Conservation (phyloP, 2,113 vertebrate species). For the Ahaetulla prasina region DNA sequence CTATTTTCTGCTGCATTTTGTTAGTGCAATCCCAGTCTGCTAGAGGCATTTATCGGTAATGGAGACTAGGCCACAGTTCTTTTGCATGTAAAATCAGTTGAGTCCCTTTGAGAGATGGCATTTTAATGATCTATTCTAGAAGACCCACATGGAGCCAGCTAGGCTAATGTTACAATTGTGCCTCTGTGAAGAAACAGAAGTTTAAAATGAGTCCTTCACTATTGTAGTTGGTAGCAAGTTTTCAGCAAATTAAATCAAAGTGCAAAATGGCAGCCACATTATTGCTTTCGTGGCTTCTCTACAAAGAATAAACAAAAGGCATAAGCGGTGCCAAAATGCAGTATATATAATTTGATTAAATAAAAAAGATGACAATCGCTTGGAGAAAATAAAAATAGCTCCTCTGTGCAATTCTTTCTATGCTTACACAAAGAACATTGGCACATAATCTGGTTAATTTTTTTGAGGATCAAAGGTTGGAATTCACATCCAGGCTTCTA, state of each 20-base stretch:
- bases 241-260: neutral
- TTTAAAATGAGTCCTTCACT: neutral
- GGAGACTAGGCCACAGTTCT: neutral
- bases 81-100: neutral
- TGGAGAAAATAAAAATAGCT: neutral
- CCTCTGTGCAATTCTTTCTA: neutral
- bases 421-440: neutral
- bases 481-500: neutral
- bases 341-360: conserved; percentile 4
- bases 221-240: neutral
- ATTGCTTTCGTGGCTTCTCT: neutral
- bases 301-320: neutral
- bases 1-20: neutral
- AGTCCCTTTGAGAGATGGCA: neutral
- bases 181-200: neutral
- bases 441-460: neutral
- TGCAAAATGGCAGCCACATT: neutral
- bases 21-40: neutral
- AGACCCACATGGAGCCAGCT: neutral
- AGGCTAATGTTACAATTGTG: neutral
- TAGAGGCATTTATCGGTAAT: neutral
- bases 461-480: neutral
- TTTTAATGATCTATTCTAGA: neutral
- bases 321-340: neutral
- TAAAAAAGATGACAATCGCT: neutral